These are phyloP conservation scores for Edolisoma coerulescens DNA, from an alignment of 2,113 vertebrate species.

Conservation along the genomic window DNA sequence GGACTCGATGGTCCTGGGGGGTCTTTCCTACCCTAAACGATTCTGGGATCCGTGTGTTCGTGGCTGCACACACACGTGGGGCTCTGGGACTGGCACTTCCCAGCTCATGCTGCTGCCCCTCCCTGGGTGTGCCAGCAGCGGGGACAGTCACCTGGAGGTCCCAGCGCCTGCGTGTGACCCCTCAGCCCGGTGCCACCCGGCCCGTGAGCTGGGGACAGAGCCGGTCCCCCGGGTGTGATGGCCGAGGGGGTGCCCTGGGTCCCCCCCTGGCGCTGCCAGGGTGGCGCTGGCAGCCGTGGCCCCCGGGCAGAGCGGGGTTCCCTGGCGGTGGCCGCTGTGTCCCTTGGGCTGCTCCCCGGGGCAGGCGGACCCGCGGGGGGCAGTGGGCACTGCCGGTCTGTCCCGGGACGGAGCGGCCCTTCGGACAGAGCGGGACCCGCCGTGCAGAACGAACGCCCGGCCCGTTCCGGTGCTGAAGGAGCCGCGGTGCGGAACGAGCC, in stretches of 20 bases:
- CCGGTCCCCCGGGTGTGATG: fast-evolving
- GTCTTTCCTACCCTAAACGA: neutral
- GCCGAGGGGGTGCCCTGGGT: too few species aligned
- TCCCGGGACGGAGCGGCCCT: neutral
- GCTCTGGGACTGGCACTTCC: neutral
- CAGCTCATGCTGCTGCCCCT: fast-evolving
- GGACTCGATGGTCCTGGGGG: neutral
- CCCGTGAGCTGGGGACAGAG: neutral
- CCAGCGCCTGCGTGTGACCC: neutral
- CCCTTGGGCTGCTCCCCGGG: neutral
- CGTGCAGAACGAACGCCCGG: fast-evolving
- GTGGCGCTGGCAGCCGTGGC: fast-evolving
- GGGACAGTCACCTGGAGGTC: neutral
- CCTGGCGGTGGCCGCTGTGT: fast-evolving
- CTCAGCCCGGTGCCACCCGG: neutral
- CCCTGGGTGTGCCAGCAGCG: fast-evolving
- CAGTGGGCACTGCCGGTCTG: neutral
- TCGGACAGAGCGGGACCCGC: too few species aligned
- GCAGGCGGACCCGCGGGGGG: neutral
- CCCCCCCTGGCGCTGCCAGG: fast-evolving
- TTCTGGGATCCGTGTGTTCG: fast-evolving
- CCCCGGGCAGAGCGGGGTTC: fast-evolving
- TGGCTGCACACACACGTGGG: fast-evolving
- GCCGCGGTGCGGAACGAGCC: neutral
- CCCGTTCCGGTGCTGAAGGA: neutral